Evolutionary conservation across 2,797 vertebrate genomes (phyloP).

Genomic region (Nothura maculosa): DNA sequence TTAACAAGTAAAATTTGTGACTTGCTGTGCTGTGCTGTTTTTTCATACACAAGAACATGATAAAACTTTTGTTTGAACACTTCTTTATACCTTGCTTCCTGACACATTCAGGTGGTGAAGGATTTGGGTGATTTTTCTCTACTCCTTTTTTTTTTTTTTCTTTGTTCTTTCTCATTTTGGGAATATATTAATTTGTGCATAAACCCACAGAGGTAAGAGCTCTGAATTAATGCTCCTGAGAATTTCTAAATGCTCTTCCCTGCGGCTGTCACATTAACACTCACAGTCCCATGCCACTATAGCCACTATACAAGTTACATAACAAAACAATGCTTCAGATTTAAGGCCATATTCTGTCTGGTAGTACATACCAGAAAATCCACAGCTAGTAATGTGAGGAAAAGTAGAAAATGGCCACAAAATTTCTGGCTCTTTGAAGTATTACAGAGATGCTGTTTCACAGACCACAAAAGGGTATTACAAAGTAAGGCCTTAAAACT

Average conservation of each 20-base stretch:
- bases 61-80: not conserved
- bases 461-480: not conserved
- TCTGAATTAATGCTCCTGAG: not conserved
- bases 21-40: not conserved
- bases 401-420: constrained; percentile 6
- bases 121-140: not conserved
- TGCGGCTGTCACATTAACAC: constrained; percentile 11
- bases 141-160: not conserved
- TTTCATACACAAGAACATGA: not conserved
- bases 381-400: not conserved
- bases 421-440: not conserved
- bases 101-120: not conserved
- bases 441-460: not conserved
- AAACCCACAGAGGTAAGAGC: constrained; percentile 13
- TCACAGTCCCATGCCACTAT: not conserved
- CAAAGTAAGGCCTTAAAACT: not conserved
- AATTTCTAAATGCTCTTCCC: not conserved
- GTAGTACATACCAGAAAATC: not conserved
- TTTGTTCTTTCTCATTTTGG: not conserved
- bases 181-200: not conserved
- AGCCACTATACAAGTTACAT: not conserved
- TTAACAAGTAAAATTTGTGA: constrained; percentile 48
- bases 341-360: not conserved
- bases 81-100: not conserved
- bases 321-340: not conserved